Base-by-base conservation (phyloP, 1,140 invertebrate species). In the Microplitis demolitor region DNA sequence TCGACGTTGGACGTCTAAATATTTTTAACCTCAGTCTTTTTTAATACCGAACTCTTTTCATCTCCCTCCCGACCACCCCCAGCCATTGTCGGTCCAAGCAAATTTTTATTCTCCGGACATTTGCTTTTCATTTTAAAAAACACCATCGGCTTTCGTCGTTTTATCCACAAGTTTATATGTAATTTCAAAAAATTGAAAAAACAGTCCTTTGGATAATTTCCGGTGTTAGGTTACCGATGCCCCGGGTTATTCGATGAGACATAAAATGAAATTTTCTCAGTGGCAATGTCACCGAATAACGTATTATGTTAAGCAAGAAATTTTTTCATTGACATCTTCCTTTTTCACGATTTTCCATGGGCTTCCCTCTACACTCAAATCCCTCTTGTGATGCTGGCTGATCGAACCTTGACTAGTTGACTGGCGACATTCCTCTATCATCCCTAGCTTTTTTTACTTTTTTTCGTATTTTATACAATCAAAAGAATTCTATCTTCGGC, bases 1-100 rank as follows among this genome's bases (percentile, higher is more conserved):
- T 81, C 80, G 81, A 78, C 78, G 64, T 56, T 76, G 78, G 80
- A 85, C 82, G 81, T 87, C 83, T 87, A 85, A 87, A 87, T 86
- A 86, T 87, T 85, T 85, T 86, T 82, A 83, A 85, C 82, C 82
- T 81, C 75, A 72, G 76, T 76, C 63, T 69, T 71, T 62, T 66
- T 71, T 56, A 45, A 66, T 14, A 62, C 56, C 51, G 54, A 31
- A 45, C 24, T 72, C 64, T 66, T 75, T 24, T 66, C 54, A 51
- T 58, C 70, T 13, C 8, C 33, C 14, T 3, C 39, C 31, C 66
- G 11, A 11, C 14, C 63, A 53, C 37, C 54, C 37, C 11, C 9
- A 66, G 14, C 76, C 66, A 78, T 80, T 78, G 75, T 78, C 72
- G 67, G 69, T 69, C 61, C 70, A n/a, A 5, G 53, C 5, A 54